These are phyloP conservation scores for Drosophila paranaensis DNA, from an alignment of 2,888 invertebrate genomes.

Conservation along the genomic window DNA sequence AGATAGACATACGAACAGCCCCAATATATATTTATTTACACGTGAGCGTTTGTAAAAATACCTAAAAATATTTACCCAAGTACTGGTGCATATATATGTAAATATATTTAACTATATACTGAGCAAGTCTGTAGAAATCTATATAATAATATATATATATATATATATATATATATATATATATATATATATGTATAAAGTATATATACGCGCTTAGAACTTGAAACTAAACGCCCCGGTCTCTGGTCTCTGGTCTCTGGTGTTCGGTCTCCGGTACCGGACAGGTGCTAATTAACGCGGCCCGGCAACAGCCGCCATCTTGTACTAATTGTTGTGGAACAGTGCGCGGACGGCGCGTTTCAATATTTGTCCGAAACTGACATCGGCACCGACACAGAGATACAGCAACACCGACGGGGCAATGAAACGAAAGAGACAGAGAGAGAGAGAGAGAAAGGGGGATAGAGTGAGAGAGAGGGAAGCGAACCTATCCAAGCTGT, in stretches of 20 bases:
- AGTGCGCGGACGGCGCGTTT: slow-evolving; percentile 67
- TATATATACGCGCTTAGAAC: slow-evolving; percentile 74
- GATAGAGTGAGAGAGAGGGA: not conserved
- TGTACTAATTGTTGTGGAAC: slow-evolving; percentile 82
- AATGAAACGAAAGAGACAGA: not conserved
- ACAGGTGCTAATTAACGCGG: slow-evolving; percentile 79
- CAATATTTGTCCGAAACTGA: slow-evolving; percentile 67
- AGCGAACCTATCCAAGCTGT: slow-evolving; percentile 12
- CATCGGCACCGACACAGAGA: slow-evolving; percentile 21
- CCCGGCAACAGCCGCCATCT: slow-evolving; percentile 80
- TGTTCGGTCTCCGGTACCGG: slow-evolving; percentile 35
- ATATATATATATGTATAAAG: not conserved
- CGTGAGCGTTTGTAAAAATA: slow-evolving; percentile 66
- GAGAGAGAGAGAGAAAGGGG: not conserved
- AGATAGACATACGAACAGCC: slow-evolving; percentile 5
- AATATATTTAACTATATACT: not conserved
- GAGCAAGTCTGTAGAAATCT: not conserved
- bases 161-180: not conserved
- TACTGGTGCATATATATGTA: slow-evolving; percentile 32
- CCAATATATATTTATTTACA: slow-evolving; percentile 51
- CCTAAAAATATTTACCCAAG: slow-evolving; percentile 73
- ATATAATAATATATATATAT: not conserved
- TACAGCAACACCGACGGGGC: slow-evolving; percentile 17
- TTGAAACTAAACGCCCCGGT: slow-evolving; percentile 45
- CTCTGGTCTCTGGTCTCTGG: slow-evolving; percentile 44